Percentiles rank a stretch among this genome's conserved stretches.
phyloP scores from a whole-genome alignment of 2,888 invertebrate species.

The Petrophora chlorosata region DNA sequence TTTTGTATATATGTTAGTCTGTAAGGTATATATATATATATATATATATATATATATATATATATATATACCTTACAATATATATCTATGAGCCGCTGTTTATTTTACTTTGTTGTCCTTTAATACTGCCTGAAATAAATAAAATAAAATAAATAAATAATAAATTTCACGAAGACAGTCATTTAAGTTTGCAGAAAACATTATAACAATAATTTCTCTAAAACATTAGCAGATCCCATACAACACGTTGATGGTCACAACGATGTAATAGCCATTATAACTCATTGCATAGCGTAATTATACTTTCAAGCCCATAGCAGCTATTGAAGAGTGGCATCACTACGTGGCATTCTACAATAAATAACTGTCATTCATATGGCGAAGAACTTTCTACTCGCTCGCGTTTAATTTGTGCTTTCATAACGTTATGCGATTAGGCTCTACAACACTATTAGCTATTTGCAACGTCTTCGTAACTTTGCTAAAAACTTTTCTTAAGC shows the following conservation, averaged over 20 bases:
- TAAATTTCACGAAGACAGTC: too few relatives aligned
- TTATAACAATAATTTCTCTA: background rate
- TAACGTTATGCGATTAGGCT: constrained; percentile 8
- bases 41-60: too few relatives aligned
- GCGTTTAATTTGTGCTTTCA: constrained; percentile 28
- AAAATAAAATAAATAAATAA: too few relatives aligned
- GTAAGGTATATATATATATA: too few relatives aligned
- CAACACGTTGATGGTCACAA: background rate
- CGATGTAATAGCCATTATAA: constrained; percentile 6
- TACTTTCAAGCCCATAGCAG: constrained; percentile 14
- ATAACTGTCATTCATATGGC: constrained; percentile 54
- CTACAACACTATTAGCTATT: background rate
- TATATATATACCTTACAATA: too few relatives aligned
- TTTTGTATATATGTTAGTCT: too few relatives aligned
- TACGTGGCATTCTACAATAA: constrained; percentile 44
- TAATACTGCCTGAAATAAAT: too few relatives aligned
- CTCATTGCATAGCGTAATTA: constrained; percentile 19
- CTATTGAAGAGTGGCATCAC: constrained; percentile 16
- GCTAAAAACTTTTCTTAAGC: background rate
- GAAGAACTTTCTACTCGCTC: constrained; percentile 65
- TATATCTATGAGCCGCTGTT: too few relatives aligned
- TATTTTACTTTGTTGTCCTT: too few relatives aligned
- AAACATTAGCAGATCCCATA: background rate
- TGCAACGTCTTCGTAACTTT: background rate
- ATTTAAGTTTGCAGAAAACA: too few relatives aligned